These are phyloP conservation scores for Sebastes minor DNA, from an alignment of 2,797 vertebrate species.

Conservation along the genomic window DNA sequence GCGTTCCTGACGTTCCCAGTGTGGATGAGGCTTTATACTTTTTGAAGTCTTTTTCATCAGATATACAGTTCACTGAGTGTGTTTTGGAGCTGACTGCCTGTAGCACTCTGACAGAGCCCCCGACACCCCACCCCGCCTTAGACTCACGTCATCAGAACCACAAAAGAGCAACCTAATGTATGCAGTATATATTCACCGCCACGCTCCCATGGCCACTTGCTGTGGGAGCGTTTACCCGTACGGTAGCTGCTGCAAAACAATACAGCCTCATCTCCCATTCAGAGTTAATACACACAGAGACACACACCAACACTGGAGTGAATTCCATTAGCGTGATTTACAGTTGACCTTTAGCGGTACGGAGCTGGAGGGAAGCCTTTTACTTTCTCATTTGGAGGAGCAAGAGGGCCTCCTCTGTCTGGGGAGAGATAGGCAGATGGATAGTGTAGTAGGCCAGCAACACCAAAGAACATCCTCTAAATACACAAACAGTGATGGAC, in stretches of 20 bases:
- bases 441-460: conserved; percentile 14
- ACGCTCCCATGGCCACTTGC: conserved; percentile 24
- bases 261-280: conserved; percentile 40
- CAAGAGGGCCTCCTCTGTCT: conserved; percentile 12
- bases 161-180: conserved; percentile 24
- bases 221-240: conserved; percentile 19
- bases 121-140: background rate
- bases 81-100: background rate
- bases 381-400: conserved; percentile 56
- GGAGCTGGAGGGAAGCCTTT: conserved; percentile 49
- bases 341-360: conserved; percentile 49
- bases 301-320: conserved; percentile 3
- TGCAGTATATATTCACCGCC: conserved; percentile 44
- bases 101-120: background rate
- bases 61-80: background rate
- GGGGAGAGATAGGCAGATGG: conserved; percentile 26
- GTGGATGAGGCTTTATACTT: background rate
- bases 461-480: conserved; percentile 31
- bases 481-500: conserved; percentile 16
- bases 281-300: conserved; percentile 3
- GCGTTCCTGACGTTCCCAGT: no score
- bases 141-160: conserved; percentile 8
- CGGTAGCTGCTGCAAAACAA: conserved; percentile 44
- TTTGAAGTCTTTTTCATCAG: background rate
- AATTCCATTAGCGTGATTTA: conserved; percentile 57